A percentile compares a stretch with the other conserved stretches of the same genome.
These are phyloP conservation scores for Cygnus buccinator DNA, from an alignment of 2,113 vertebrate species.

Conservation along the genomic window DNA sequence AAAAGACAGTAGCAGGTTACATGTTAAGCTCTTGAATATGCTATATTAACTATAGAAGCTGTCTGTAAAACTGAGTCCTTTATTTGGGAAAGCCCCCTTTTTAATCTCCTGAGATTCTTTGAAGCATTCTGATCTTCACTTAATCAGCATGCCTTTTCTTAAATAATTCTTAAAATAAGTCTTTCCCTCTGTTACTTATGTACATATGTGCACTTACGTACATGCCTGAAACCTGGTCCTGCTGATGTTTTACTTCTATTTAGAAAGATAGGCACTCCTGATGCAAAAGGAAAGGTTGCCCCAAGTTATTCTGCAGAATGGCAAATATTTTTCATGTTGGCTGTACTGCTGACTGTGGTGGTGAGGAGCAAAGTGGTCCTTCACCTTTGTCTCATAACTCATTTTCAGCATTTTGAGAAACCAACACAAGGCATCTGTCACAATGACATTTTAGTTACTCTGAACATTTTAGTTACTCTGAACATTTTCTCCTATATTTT, in stretches of 20 bases:
- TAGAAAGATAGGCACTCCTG: background rate
- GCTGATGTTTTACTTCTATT: background rate
- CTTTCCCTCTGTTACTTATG: background rate
- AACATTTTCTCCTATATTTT: background rate
- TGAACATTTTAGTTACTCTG: no score
- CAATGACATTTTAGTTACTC: background rate
- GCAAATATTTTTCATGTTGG: background rate
- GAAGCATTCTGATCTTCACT: background rate
- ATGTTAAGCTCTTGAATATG: background rate
- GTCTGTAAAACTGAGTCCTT: background rate
- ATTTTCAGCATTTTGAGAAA: background rate
- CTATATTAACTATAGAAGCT: background rate
- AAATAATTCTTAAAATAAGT: background rate
- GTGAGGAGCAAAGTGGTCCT: background rate
- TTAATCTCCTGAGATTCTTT: background rate
- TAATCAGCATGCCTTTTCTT: background rate
- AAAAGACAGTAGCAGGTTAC: background rate
- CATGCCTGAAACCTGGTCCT: background rate
- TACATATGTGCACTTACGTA: accelerated
- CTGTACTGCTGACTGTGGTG: background rate
- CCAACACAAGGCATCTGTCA: background rate
- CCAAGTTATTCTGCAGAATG: background rate
- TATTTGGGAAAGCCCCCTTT: background rate
- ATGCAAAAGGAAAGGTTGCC: background rate
- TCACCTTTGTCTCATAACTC: background rate